Percentiles rank a stretch among this genome's conserved stretches.
Conservation (phyloP, 2,113 vertebrate genomes). For the Aramus guarauna region DNA sequence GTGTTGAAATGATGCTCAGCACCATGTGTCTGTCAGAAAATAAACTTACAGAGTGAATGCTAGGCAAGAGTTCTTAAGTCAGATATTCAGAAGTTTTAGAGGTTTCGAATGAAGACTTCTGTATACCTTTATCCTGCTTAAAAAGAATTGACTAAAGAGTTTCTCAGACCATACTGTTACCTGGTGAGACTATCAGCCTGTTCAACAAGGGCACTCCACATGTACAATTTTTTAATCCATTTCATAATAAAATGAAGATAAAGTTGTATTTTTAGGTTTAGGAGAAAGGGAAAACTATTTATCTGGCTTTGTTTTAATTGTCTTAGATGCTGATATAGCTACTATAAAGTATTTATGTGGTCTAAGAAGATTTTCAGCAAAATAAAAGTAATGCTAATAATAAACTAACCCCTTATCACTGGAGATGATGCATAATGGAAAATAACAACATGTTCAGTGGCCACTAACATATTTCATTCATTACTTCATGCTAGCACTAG, state of each 20-base stretch:
- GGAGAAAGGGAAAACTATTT: not conserved
- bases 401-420: not conserved
- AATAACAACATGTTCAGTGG: not conserved
- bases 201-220: not conserved
- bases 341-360: not conserved
- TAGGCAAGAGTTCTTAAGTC: not conserved
- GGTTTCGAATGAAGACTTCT: not conserved
- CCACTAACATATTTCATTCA: not conserved
- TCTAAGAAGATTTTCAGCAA: not conserved
- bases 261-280: not conserved
- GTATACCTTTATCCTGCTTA: not conserved
- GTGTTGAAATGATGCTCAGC: not conserved
- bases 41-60: not conserved
- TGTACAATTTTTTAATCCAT: not conserved
- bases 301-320: not conserved
- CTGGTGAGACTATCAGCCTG: not conserved
- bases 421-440: not conserved
- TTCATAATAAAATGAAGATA: not conserved
- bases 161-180: not conserved
- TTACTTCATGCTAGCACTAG: not conserved
- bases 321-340: not conserved
- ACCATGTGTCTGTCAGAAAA: not conserved
- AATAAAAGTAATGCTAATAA: not conserved
- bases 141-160: not conserved
- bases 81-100: not conserved